These are phyloP conservation scores for Platygyra sinensis DNA, from an alignment of 64 coral and sea anemone species.

Conservation along the genomic window DNA sequence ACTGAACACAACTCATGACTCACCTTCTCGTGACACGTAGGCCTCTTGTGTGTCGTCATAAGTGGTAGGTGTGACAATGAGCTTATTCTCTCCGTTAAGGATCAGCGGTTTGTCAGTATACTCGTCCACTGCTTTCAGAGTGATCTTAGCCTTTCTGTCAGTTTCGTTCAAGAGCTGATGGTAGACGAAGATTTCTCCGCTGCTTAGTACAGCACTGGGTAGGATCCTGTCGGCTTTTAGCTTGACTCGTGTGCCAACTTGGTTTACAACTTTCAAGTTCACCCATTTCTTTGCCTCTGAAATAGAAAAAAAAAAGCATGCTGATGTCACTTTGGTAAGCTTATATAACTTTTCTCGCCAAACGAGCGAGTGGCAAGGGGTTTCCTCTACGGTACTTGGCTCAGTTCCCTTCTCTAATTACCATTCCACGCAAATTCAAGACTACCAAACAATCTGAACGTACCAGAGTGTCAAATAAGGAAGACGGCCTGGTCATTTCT, in stretches of 20 bases:
- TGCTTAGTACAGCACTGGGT: conserved; percentile 56
- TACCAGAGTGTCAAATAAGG: too few species aligned
- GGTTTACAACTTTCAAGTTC: conserved; percentile 77
- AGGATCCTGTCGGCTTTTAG: conserved; percentile 67
- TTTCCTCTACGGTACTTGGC: too few species aligned
- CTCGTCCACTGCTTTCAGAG: conserved; percentile 63
- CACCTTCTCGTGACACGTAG: conserved; percentile 63
- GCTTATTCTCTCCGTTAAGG: conserved; percentile 58
- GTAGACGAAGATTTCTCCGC: conserved; percentile 86
- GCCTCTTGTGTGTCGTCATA: conserved; percentile 77
- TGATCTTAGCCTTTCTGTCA: conserved; percentile 66
- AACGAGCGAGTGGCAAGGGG: not conserved
- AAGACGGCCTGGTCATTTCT: too few species aligned
- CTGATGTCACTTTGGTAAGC: not conserved
- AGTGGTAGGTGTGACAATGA: conserved; percentile 45
- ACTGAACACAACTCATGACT: not conserved
- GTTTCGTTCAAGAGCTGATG: conserved; percentile 67
- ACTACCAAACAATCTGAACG: too few species aligned
- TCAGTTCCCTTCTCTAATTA: too few species aligned
- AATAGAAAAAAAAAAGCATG: not conserved
- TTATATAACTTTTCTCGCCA: not conserved
- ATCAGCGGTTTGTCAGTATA: conserved; percentile 66
- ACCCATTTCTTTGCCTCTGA: conserved; percentile 74
- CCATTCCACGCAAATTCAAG: too few species aligned
- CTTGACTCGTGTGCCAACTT: conserved; percentile 64